Evolutionary conservation across 2,797 vertebrate genomes (phyloP).

Genomic region (Emydoidea blandingii): DNA sequence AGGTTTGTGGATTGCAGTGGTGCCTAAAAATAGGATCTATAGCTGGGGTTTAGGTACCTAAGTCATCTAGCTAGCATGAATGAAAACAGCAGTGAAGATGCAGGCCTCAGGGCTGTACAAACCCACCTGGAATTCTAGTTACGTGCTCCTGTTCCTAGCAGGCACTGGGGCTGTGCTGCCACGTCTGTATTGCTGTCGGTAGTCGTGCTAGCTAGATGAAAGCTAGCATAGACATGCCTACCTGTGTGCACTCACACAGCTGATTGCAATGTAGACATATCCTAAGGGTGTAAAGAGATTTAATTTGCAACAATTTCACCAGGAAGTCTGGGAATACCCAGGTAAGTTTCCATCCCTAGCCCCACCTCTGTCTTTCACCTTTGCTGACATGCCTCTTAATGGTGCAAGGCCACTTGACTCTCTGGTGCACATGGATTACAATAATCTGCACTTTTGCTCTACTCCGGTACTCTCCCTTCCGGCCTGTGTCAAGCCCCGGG

Average conservation of each 20-base stretch:
- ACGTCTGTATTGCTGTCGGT: background rate
- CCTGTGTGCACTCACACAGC: background rate
- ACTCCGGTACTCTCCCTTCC: background rate
- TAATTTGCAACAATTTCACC: background rate
- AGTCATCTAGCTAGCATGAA: background rate
- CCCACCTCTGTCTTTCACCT: background rate
- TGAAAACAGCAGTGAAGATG: background rate
- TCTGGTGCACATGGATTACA: background rate
- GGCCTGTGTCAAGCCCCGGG: background rate
- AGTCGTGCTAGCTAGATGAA: background rate
- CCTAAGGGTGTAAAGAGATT: background rate
- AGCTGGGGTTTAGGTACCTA: background rate
- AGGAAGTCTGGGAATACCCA: background rate
- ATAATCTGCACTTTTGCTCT: background rate
- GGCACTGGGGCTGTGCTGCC: background rate
- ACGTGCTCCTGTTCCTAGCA: background rate
- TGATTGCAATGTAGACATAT: background rate
- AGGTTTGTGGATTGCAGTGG: background rate
- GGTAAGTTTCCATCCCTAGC: background rate
- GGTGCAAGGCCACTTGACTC: background rate
- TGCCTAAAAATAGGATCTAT: background rate
- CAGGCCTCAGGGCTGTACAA: background rate
- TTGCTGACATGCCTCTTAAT: background rate
- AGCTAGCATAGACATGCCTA: background rate
- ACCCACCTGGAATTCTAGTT: background rate